Evolutionary conservation across 2,113 vertebrate species (phyloP), one percentile per base, ranked within the genome.

Genomic region (Chaetodon trifascialis): DNA sequence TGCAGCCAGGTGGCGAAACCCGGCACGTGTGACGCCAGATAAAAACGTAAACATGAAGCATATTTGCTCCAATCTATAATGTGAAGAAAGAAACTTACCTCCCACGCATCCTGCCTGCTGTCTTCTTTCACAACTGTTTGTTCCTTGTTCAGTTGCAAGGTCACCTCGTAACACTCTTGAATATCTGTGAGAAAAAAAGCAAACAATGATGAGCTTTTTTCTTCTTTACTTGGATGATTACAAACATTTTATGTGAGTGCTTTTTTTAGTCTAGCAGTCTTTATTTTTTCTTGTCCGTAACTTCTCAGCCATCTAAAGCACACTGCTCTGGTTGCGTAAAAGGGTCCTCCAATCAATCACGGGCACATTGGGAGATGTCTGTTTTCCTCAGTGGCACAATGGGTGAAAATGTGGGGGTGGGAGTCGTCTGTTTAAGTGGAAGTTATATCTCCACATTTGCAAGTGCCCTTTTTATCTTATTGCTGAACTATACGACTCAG

Each of bases 161-260:
- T 95, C 90, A 95, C 92, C 89, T 96, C 94, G 88, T 96, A 96
- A 91, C 95, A 96, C 91, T 95, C 95, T 86, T 96, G 95, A 91
- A 95, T 96, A 92, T 96, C 95, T 96, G 92, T 51, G 80, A 93
- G 84, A 79, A 73, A 84, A 82, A 11, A 58, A 30, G 2, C 52
- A 36, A 66, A 85, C 56, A 87, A 80, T 65, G 55, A 83, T 77
- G 14, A 84, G 63, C 11, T 38, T 36, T 51, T 67, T 73, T 62
- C 76, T 54, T n/a, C 10, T 67, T 88, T 25, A 44, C 62, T 80
- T 80, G 23, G 38, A 75, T 66, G 51, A 73, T 55, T 58, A 76
- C 11, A 87, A 81, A 69, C 25, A 73, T 66, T 56, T 44, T 2
- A 68, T 49, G 46, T 2, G 21, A 47, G 16, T 1, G 12, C 40